Conservation (phyloP, 2,888 invertebrate genomes). For the Colostygia pectinataria region DNA sequence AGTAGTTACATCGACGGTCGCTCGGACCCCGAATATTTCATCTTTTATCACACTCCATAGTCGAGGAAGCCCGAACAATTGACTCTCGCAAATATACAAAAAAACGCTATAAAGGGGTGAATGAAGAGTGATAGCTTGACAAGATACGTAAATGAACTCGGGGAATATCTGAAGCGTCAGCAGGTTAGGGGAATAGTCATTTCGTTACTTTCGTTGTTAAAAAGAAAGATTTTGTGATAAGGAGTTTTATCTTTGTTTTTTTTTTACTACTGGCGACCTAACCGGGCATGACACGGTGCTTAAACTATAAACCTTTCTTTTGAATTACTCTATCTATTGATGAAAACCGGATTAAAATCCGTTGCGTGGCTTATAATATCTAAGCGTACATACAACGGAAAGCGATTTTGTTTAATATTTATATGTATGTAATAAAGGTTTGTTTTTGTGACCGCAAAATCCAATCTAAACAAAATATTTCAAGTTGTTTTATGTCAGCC, state of each 20-base stretch:
- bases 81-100: conserved; percentile 53
- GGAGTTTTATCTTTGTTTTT: not conserved
- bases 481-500: no score
- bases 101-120: conserved; percentile 47
- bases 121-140: conserved; percentile 43
- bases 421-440: no score
- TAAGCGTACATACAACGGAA: no score
- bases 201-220: not conserved
- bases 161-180: conserved; percentile 4
- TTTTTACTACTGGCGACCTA: no score
- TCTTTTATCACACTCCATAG: conserved; percentile 66
- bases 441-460: no score
- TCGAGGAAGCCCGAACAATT: conserved; percentile 62
- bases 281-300: no score
- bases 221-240: not conserved
- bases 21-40: conserved; percentile 61
- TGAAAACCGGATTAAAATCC: no score
- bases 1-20: conserved; percentile 54
- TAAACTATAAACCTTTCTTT: no score
- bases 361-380: no score
- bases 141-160: conserved; percentile 30
- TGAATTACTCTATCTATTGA: no score
- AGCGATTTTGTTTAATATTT: no score
- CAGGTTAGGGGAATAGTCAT: not conserved
- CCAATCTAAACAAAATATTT: no score